Percentiles rank a stretch among this genome's conserved stretches.
These are phyloP conservation scores for Drosophila pruinosa DNA, from an alignment of 1,140 invertebrate genomes.

Conservation along the genomic window DNA sequence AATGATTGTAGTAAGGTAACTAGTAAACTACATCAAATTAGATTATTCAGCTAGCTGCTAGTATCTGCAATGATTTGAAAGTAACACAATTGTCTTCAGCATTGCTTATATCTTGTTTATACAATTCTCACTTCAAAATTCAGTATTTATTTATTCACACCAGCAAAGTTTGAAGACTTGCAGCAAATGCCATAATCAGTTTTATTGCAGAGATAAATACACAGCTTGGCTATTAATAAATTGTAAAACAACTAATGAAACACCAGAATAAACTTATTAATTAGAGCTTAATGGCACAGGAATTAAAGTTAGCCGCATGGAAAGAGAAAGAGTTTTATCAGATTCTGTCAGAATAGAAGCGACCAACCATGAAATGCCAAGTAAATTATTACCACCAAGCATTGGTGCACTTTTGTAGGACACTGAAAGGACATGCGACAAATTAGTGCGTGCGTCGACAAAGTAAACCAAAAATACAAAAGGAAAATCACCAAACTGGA, in stretches of 20 bases:
- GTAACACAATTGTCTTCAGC: too few species aligned
- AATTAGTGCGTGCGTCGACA: slow-evolving; percentile 67
- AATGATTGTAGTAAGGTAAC: neutral
- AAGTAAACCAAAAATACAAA: slow-evolving; percentile 46
- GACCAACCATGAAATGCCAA: neutral
- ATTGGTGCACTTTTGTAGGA: slow-evolving; percentile 66
- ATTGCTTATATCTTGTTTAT: too few species aligned
- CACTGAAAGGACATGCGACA: slow-evolving; percentile 70
- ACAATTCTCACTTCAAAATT: too few species aligned
- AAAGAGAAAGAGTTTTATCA: slow-evolving; percentile 13
- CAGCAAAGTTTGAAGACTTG: too few species aligned
- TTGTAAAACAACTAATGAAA: neutral
- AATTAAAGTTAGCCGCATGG: neutral
- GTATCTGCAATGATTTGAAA: too few species aligned
- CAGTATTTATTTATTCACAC: too few species aligned
- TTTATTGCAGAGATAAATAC: neutral
- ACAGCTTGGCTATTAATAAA: neutral
- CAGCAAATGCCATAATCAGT: neutral
- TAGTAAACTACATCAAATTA: too few species aligned
- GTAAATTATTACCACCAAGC: slow-evolving; percentile 16
- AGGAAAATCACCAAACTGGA: slow-evolving; percentile 44
- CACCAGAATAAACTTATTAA: neutral
- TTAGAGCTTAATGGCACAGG: slow-evolving; percentile 1
- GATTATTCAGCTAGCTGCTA: too few species aligned
- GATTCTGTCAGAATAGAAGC: slow-evolving; percentile 44